Conservation (phyloP, 2,113 vertebrate species). For the Argyrosomus japonicus region DNA sequence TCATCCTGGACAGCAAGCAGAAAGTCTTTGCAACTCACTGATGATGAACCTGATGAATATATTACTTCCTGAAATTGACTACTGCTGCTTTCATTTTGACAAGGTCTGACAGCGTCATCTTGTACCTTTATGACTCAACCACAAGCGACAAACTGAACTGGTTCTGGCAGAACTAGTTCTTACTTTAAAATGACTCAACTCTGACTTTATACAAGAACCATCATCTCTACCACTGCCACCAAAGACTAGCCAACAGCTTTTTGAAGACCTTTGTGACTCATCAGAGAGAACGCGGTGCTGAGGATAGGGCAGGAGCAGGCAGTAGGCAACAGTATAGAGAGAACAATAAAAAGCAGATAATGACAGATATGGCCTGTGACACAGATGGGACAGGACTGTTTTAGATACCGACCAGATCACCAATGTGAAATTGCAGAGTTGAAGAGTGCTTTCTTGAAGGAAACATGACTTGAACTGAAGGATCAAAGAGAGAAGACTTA, state of each 20-base stretch:
- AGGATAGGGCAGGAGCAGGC: slow-evolving; percentile 24
- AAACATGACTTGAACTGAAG: slow-evolving; percentile 57
- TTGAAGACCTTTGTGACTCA: slow-evolving; percentile 64
- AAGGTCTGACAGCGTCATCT: not conserved
- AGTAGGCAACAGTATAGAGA: slow-evolving; percentile 27
- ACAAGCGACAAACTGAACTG: slow-evolving; percentile 11
- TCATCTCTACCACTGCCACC: slow-evolving; percentile 19
- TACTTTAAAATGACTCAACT: slow-evolving; percentile 46
- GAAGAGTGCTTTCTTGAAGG: slow-evolving; percentile 34
- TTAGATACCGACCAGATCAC: slow-evolving; percentile 45
- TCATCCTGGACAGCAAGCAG: not conserved
- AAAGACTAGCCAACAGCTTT: slow-evolving; percentile 15
- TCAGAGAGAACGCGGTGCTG: slow-evolving; percentile 10
- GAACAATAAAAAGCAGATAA: slow-evolving; percentile 71
- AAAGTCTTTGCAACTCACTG: slow-evolving; percentile 2
- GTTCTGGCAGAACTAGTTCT: not conserved
- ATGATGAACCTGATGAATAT: slow-evolving; percentile 16
- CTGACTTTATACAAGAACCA: slow-evolving; percentile 24
- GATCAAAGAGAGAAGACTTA: slow-evolving; percentile 61
- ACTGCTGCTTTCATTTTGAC: slow-evolving; percentile 9
- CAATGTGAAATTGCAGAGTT: slow-evolving; percentile 56
- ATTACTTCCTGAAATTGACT: slow-evolving; percentile 16
- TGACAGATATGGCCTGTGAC: slow-evolving; percentile 71
- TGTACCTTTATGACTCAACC: slow-evolving; percentile 44
- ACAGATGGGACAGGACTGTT: slow-evolving; percentile 70